Conservation (phyloP, 2,888 invertebrate genomes). For the Teleiodes luculella region DNA sequence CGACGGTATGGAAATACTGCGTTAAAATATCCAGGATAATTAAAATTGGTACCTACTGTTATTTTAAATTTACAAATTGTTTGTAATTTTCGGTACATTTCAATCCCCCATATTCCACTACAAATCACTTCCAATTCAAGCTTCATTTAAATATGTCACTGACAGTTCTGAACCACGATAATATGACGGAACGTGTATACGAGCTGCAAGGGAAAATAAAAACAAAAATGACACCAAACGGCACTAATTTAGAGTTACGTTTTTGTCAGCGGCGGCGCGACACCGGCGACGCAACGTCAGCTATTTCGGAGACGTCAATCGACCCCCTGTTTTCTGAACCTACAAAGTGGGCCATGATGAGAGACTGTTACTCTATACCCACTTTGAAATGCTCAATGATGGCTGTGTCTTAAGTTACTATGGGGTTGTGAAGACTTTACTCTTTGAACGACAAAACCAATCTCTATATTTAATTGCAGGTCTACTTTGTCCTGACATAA, state of each 20-base stretch:
- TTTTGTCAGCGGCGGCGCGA: slow-evolving; percentile 32
- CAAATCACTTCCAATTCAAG: not conserved
- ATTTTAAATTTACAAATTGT: no score
- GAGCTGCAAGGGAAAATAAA: not conserved
- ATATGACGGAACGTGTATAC: slow-evolving; percentile 27
- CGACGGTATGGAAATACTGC: no score
- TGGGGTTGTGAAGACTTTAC: not conserved
- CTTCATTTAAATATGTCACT: not conserved
- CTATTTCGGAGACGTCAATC: slow-evolving; percentile 68
- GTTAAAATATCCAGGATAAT: no score
- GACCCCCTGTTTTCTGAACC: slow-evolving; percentile 44
- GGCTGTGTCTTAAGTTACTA: not conserved
- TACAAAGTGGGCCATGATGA: slow-evolving; percentile 36
- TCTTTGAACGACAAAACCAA: no score
- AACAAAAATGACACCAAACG: slow-evolving; percentile 32
- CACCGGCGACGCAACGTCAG: slow-evolving; percentile 33
- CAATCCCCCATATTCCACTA: not conserved
- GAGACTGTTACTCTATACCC: slow-evolving; percentile 22
- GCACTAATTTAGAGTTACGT: slow-evolving; percentile 60
- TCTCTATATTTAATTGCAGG: no score
- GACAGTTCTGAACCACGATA: slow-evolving; percentile 20
- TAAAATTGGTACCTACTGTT: no score
- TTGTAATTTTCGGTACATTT: no score
- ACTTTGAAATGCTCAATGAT: not conserved
- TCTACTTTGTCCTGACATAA: not conserved